Evolutionary conservation across 2,888 invertebrate species (phyloP), one percentile per base, ranked within the genome.

Genomic region (Pediacus dermestoides): DNA sequence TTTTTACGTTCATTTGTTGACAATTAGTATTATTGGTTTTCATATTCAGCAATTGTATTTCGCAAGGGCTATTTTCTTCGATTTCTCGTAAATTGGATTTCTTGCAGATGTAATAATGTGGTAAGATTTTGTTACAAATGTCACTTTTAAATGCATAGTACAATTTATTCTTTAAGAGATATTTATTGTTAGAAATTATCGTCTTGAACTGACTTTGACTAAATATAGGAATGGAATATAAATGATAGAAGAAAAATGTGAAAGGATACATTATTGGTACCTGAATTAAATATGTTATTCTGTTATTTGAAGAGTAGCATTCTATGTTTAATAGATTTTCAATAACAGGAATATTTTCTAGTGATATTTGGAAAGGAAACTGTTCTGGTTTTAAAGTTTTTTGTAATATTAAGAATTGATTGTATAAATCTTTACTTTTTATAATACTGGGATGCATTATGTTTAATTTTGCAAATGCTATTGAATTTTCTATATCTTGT

Each of bases 401-500:
- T 37, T 26, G 15, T 14, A 26, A 2, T 26, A 37, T 16, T 18
- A 1, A 2, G 13, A 41, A 10, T 38, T 37, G 18, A 4, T 9
- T 23, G 18, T 16, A 37, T 1, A 41, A 11, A 18, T 41, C 41
- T 10, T n/a, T 18, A 8, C 25, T 22, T 18, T 32, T 41, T 15
- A 41, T 41, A 2, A 39, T 39, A 21, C 40, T 39, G n/a, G 41
- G 32, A 11, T 30, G 41, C 25, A 41, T 30, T 1, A 10, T 10
- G 9, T 38, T 14, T 15, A 32, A 4, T 23, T 31, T 30, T 9
- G 26, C 12, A 26, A 41, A 41, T 2, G 21, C 9, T 7, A 41
- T 23, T 3, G 37, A 41, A 38, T 41, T 41, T 37, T 41, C 41
- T 3, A 41, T 27, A 30, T 42, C 42, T 34, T 39, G 37, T 7